These are phyloP conservation scores for Calameuta filiformis DNA, from an alignment of 2,888 invertebrate genomes.

Conservation along the genomic window DNA sequence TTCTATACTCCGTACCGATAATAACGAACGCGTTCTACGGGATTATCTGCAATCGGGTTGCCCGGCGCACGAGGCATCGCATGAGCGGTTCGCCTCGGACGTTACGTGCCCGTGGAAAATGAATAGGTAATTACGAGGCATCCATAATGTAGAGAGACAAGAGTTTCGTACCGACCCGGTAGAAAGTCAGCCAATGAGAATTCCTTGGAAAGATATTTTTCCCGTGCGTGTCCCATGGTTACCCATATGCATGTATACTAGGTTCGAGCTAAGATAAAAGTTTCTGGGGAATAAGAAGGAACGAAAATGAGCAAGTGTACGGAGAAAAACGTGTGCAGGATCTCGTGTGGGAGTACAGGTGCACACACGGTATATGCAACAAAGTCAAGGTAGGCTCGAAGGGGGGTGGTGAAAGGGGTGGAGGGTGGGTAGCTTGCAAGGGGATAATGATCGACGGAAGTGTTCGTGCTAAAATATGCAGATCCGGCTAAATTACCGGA, in stretches of 20 bases:
- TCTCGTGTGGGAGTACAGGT: not conserved
- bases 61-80: conserved; percentile 41
- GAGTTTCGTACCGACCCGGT: not conserved
- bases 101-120: conserved; percentile 55
- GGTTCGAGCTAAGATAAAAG: not conserved
- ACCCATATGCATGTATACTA: not conserved
- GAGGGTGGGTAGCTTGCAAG: conserved; percentile 24
- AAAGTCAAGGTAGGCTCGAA: conserved; percentile 19
- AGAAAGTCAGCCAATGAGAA: not conserved
- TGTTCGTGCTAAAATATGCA: conserved; percentile 66
- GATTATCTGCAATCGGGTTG: conserved; percentile 50
- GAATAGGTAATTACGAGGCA: conserved; percentile 59
- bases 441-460: conserved; percentile 65
- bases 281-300: not conserved
- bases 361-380: conserved; percentile 21
- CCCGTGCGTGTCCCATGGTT: not conserved
- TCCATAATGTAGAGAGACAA: conserved; percentile 49
- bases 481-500: conserved; percentile 61
- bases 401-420: not conserved
- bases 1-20: not conserved
- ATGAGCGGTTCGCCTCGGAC: conserved; percentile 41
- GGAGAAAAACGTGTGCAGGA: not conserved
- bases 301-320: not conserved
- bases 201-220: not conserved
- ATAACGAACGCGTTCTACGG: not conserved